Conservation (phyloP, 2,797 vertebrate species). For the Chromis chromis region DNA sequence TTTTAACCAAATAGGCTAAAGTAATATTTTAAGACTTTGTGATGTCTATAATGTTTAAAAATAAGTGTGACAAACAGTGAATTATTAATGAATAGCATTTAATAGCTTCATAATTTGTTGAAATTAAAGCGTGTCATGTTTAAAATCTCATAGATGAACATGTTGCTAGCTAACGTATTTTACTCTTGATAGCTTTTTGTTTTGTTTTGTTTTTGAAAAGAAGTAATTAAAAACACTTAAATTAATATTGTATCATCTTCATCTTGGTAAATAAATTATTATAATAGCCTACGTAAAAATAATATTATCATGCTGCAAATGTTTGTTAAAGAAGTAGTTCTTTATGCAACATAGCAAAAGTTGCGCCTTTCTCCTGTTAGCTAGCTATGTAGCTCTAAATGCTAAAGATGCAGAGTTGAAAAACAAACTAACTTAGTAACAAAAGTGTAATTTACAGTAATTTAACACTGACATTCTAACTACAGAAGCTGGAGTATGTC, state of each 20-base stretch:
- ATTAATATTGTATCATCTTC: too few relatives aligned
- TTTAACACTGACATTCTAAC: not conserved
- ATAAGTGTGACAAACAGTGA: not conserved
- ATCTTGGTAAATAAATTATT: not conserved
- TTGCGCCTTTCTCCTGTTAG: not conserved
- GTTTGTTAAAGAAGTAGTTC: not conserved
- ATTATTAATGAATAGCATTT: not conserved
- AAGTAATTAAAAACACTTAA: not conserved
- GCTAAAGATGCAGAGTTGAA: too few relatives aligned
- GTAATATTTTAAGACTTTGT: not conserved
- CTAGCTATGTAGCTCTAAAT: not conserved
- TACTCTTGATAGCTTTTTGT: too few relatives aligned
- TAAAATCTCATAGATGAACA: not conserved
- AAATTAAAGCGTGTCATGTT: not conserved
- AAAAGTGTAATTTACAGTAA: not conserved
- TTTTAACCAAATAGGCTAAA: not conserved
- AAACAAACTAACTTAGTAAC: not conserved
- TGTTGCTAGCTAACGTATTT: too few relatives aligned
- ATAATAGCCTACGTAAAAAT: not conserved
- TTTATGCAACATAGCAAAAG: not conserved
- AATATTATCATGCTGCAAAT: not conserved
- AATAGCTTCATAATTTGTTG: not conserved
- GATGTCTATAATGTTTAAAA: not conserved
- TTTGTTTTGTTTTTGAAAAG: too few relatives aligned
- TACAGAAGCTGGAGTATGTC: not conserved